These are phyloP conservation scores for Proteles cristata DNA, from an alignment of 2,113 vertebrate species.

Conservation along the genomic window DNA sequence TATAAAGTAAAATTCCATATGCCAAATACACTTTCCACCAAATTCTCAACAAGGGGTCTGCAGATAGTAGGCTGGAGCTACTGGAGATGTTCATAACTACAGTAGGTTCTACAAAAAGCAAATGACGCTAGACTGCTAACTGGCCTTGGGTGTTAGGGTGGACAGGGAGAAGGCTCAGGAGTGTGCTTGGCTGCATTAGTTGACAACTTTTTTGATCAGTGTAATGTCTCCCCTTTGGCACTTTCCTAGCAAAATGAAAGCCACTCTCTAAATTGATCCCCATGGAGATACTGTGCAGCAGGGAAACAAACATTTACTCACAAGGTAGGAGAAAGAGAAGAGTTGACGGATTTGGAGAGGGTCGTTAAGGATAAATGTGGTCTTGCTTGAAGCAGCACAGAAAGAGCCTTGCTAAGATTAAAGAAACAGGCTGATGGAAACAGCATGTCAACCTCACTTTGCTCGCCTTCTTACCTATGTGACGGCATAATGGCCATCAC, in stretches of 20 bases:
- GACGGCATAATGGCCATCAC: neutral
- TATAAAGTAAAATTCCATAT: conserved; percentile 10
- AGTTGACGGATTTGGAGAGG: neutral
- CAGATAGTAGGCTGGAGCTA: neutral
- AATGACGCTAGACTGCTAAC: neutral
- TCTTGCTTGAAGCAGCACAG: neutral
- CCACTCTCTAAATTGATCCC: neutral
- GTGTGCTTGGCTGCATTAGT: neutral
- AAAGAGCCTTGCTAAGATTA: neutral
- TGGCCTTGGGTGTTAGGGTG: no score
- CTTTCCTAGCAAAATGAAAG: conserved; percentile 27
- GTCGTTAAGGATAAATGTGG: neutral
- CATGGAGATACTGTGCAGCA: neutral
- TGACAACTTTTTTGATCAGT: neutral
- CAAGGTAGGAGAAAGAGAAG: neutral
- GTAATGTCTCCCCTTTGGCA: neutral
- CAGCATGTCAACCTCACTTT: neutral
- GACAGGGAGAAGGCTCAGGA: neutral
- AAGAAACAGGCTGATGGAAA: neutral
- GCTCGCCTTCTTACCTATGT: neutral
- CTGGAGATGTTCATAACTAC: neutral
- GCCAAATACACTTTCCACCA: neutral
- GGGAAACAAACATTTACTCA: neutral
- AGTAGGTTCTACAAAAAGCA: neutral
- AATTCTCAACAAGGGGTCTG: neutral